Evolutionary conservation across 2,113 vertebrate genomes (phyloP).

Genomic region (Aplodontia rufa): DNA sequence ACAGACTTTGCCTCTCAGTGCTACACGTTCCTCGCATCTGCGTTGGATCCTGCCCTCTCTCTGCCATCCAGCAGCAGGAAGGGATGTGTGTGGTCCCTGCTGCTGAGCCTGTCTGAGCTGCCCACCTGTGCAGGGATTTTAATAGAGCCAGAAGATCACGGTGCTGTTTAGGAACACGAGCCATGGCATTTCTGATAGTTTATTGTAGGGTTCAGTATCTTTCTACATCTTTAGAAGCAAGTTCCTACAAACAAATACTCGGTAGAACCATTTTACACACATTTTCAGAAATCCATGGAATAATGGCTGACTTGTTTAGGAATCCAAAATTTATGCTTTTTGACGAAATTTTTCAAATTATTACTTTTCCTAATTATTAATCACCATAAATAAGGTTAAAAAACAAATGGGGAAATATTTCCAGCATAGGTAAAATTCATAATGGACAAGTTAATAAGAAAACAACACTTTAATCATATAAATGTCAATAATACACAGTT

Average conservation of each 20-base stretch:
- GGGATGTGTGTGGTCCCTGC: background rate
- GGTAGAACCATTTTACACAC: background rate
- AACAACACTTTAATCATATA: background rate
- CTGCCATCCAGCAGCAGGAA: fast-evolving
- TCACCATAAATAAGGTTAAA: background rate
- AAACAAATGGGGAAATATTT: background rate
- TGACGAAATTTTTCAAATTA: slow-evolving; percentile 11
- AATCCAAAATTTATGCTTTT: background rate
- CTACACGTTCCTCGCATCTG: fast-evolving
- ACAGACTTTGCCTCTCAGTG: background rate
- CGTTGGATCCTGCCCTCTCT: background rate
- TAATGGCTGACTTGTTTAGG: background rate
- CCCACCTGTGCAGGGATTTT: background rate
- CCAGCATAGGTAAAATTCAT: background rate
- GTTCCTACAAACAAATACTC: background rate
- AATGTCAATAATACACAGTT: background rate
- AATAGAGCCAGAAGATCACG: too few species aligned
- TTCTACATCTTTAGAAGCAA: background rate
- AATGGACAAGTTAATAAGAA: background rate
- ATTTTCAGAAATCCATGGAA: background rate
- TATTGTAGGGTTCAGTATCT: fast-evolving
- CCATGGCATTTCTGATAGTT: background rate
- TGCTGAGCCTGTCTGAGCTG: background rate
- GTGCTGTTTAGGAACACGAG: background rate
- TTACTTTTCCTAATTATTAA: background rate